A percentile compares a stretch with the other conserved stretches of the same genome.
Evolutionary conservation across 2,888 invertebrate genomes (phyloP).

Genomic region (Melanostoma scalare): DNA sequence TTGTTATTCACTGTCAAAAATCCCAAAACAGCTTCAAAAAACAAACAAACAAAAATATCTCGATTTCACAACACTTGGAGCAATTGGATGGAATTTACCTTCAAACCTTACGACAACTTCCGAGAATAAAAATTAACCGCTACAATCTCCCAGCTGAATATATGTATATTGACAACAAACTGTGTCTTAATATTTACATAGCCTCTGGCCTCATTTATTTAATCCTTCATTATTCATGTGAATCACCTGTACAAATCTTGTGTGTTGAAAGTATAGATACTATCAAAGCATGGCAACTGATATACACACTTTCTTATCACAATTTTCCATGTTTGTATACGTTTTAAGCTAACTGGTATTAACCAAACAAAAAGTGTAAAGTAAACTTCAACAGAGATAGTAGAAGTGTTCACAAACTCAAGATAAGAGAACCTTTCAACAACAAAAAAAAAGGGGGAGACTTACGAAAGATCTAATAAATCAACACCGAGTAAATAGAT

Average conservation of each 20-base stretch:
- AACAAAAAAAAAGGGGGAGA: slow-evolving; percentile 1
- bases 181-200: slow-evolving; percentile 16
- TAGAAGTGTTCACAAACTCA: slow-evolving; percentile 10
- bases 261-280: background rate
- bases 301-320: slow-evolving; percentile 13
- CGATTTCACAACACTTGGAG: too few relatives aligned
- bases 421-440: background rate
- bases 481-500: slow-evolving; percentile 22
- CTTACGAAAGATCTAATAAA: slow-evolving; percentile 37
- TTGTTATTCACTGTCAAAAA: too few relatives aligned
- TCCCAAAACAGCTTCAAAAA: too few relatives aligned
- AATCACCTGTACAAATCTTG: slow-evolving; percentile 36
- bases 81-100: too few relatives aligned
- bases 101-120: too few relatives aligned
- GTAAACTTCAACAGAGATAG: slow-evolving; percentile 42
- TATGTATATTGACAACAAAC: background rate
- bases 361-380: slow-evolving; percentile 23
- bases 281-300: slow-evolving; percentile 14
- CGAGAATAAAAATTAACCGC: background rate
- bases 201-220: slow-evolving; percentile 13
- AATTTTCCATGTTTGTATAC: slow-evolving; percentile 18
- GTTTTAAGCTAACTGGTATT: slow-evolving; percentile 39
- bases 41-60: too few relatives aligned
- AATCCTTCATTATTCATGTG: background rate
- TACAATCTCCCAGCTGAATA: background rate